phyloP scores from a whole-genome alignment of 2,797 vertebrate genomes.

The Lepidocolaptes lacrymiger region DNA sequence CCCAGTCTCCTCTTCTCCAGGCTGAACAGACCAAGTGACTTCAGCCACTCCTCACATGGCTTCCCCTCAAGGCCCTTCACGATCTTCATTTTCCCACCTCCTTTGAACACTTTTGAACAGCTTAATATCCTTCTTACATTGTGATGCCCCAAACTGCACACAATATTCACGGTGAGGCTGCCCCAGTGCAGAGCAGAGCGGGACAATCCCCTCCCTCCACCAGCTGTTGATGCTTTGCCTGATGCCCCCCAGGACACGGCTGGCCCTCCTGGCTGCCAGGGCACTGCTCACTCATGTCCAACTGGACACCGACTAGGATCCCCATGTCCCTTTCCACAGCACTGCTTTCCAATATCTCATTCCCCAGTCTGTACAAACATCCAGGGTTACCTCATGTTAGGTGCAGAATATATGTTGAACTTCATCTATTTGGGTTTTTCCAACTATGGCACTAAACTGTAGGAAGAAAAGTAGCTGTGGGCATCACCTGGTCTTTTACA shows the following conservation, averaged over 20 bases:
- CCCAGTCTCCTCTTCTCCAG: neutral
- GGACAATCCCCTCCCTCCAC: neutral
- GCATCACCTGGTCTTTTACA: neutral
- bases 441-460: neutral
- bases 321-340: neutral
- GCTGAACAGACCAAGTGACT: neutral
- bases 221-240: neutral
- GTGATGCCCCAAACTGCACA: neutral
- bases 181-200: neutral
- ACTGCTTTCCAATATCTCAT: neutral
- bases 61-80: neutral
- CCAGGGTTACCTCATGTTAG: neutral
- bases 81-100: neutral
- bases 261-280: neutral
- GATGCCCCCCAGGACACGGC: neutral
- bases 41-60: fast-evolving
- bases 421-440: neutral
- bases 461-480: neutral
- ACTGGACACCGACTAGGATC: neutral
- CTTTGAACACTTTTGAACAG: no score
- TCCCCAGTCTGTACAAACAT: neutral
- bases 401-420: neutral
- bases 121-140: neutral
- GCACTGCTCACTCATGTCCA: neutral
- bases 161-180: neutral